Base-by-base conservation (phyloP, 2,113 vertebrate species). In the Phoenicopterus ruber region DNA sequence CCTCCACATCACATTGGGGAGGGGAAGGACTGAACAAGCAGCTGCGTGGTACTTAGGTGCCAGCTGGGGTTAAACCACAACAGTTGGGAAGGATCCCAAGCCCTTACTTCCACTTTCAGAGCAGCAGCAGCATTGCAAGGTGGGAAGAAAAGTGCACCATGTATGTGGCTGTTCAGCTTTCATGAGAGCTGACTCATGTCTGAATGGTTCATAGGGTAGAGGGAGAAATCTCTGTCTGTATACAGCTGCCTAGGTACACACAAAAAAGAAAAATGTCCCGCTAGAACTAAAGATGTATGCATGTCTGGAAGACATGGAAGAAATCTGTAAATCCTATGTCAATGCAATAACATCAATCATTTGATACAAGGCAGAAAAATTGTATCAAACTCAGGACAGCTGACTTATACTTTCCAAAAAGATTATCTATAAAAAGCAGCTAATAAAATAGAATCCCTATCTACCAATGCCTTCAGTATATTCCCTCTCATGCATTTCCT, bases 141-240 rank as follows among this genome's bases (percentile, higher is more conserved):
- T 36, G 28, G 18, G 25, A 82, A 88, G 24, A 38, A 66, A 67
- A 66, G 20, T 40, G 25, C 24, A n/a, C 4, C 4, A 2, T 28
- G 8, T 18, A 24, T 47, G 22, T 21, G 8, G 4, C 29, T 72
- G 4, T 34, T 72, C 50, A 82, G 36, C 6, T 44, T 52, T 40
- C n/a, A 4, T 13, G 34, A 17, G 20, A 57, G 29, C 36, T 66
- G 59, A 52, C 9, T 2, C 13, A 3, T 2, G 0, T 29, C 16
- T 34, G 38, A 79, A 22, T 12, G 13, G 10, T 36, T 62, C 28
- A 36, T 4, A 65, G 13, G 3, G 11, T 11, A 46, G 19, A 29
- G 11, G 14, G 19, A 86, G 28, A 29, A 59, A 22, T 22, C 42
- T 46, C 3, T 58, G 36, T 50, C 25, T 80, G 42, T 38, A 54